Base-by-base conservation (phyloP, 92 coral and sea anemone genomes). In the Muricea muricata region DNA sequence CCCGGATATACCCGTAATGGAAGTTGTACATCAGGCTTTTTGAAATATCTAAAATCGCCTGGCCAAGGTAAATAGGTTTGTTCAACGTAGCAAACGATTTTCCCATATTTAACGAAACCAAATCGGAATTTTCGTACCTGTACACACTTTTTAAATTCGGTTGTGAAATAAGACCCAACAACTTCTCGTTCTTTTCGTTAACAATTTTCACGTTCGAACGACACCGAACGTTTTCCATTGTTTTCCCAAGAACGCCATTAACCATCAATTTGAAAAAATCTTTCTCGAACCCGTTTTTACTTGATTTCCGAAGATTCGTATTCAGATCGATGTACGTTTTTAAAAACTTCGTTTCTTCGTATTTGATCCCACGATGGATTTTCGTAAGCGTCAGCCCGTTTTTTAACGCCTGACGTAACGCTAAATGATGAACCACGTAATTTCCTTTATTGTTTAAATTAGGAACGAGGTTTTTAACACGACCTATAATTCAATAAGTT, bases 201-300 rank as follows among this genome's bases (percentile, higher is more conserved):
- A 82, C 87, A 65, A 87, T n/a, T 2, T 67, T 81, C 20, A 87
- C 65, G 56, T 87, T 81, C 9, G 80, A 80, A 29, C 81, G 68
- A 47, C 80, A 80, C 55, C 86, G 69, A 56, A 89, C 75, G 45
- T 89, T 89, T 34, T 89, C 91, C 84, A 61, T 65, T 0, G 24
- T 13, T 20, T 50, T 50, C 3, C 58, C 58, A 10, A 50, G 17
- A 3, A 50, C 58, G 58, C 5, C 1, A 20, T 50, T 50, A 20
- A 3, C 17, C 58, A 50, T 50, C 7, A 50, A 20, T 2, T 50
- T 50, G 17, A 50, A 50, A 20, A 50, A 50, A 20, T 50, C 58
- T 1, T 50, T 50, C 13, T 50, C 58, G 3, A 50, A 50, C 7
- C 83, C 80, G 75, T 73, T 75, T 78, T 56, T 88, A 84, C 79